Percentiles rank a stretch among this genome's conserved stretches.
Conservation (phyloP, 2,888 invertebrate genomes). For the Operophtera brumata region DNA sequence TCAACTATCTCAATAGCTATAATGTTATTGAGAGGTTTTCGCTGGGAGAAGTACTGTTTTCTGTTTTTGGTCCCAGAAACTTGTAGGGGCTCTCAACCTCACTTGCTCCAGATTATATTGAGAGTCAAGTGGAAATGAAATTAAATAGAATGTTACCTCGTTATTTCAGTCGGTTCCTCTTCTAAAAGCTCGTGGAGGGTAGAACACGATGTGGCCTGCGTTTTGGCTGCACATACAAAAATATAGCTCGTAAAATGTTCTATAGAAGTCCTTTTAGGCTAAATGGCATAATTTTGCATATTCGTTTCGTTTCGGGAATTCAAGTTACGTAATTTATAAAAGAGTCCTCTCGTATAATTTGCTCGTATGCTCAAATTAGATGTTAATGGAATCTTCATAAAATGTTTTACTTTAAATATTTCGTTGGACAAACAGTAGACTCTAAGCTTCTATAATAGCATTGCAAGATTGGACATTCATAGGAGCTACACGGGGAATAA, state of each 20-base stretch:
- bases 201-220: slow-evolving; percentile 77
- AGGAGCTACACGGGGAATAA: too few species aligned
- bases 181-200: slow-evolving; percentile 75
- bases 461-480: too few species aligned
- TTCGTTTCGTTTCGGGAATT: background rate
- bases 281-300: slow-evolving; percentile 5
- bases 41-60: too few species aligned
- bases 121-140: background rate
- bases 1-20: too few species aligned
- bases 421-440: too few species aligned
- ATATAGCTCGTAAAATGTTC: slow-evolving; percentile 17
- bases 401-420: too few species aligned
- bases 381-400: too few species aligned
- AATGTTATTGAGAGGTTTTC: too few species aligned
- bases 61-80: too few species aligned
- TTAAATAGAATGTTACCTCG: slow-evolving; percentile 56
- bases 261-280: slow-evolving; percentile 7
- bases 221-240: slow-evolving; percentile 59
- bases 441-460: too few species aligned
- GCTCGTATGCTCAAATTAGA: background rate
- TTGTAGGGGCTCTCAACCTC: too few species aligned
- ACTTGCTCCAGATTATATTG: background rate
- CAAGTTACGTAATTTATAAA: background rate
- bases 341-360: background rate
- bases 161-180: slow-evolving; percentile 75